These are phyloP conservation scores for Phocoena phocoena DNA, from an alignment of 2,113 vertebrate species.

Conservation along the genomic window DNA sequence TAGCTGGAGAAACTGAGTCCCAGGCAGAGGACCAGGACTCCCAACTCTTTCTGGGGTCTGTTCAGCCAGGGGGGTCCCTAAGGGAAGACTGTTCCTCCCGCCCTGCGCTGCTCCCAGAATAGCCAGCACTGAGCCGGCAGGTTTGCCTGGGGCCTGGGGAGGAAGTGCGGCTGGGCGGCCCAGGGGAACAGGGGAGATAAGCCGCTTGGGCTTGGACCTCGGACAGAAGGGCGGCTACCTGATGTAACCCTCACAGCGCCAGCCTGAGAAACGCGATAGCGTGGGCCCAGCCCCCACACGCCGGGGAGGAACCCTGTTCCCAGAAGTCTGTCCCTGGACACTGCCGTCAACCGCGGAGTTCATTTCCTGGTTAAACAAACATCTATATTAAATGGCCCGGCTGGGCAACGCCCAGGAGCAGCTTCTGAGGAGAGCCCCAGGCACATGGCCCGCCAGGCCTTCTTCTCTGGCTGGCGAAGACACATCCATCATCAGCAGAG, in stretches of 20 bases:
- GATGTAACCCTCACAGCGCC: background rate
- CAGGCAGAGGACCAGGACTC: background rate
- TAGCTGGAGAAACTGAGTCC: background rate
- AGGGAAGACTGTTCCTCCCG: background rate
- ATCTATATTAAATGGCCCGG: constrained; percentile 83
- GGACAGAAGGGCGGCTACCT: background rate
- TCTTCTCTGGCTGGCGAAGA: constrained; percentile 35
- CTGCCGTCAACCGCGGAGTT: constrained; percentile 76
- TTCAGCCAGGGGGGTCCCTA: background rate
- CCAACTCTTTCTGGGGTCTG: background rate
- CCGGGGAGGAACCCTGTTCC: constrained; percentile 70
- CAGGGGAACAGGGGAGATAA: background rate
- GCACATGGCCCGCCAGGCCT: constrained; percentile 66
- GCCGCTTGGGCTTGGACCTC: background rate
- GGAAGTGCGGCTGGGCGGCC: background rate
- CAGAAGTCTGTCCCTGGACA: constrained; percentile 79
- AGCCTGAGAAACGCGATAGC: constrained; percentile 52
- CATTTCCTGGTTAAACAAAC: constrained; percentile 86
- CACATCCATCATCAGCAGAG: constrained; percentile 62
- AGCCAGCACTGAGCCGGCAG: background rate
- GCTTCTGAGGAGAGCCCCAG: constrained; percentile 75
- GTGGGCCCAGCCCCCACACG: background rate
- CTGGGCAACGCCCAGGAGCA: constrained; percentile 81
- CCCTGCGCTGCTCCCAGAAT: background rate
- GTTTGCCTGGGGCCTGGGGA: background rate